Evolutionary conservation across 2,113 vertebrate genomes (phyloP).

Genomic region (Nipponia nippon): DNA sequence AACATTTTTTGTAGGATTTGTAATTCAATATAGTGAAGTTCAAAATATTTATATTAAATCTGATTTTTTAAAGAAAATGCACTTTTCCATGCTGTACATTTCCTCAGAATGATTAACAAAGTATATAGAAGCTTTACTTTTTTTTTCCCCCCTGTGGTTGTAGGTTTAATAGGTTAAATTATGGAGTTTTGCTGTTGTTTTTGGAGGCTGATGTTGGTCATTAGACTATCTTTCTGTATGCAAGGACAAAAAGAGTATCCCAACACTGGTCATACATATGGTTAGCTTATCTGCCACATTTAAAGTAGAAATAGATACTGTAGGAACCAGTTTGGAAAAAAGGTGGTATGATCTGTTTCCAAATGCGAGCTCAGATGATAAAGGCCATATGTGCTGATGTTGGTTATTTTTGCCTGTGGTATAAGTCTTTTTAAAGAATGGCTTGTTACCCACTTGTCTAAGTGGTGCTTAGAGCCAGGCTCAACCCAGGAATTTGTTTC

Average conservation of each 20-base stretch:
- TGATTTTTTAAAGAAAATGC: not conserved
- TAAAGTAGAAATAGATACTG: not conserved
- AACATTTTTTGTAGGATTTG: not conserved
- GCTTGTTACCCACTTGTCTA: not conserved
- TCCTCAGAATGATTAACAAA: not conserved
- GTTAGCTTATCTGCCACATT: slow-evolving; percentile 15
- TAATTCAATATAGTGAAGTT: not conserved
- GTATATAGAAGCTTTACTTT: not conserved
- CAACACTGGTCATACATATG: not conserved
- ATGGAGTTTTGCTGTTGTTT: not conserved
- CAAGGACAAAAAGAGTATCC: slow-evolving; percentile 5
- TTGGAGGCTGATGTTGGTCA: not conserved
- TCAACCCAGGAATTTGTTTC: not conserved
- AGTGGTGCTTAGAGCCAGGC: not conserved
- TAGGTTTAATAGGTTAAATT: slow-evolving; percentile 6
- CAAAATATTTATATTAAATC: not conserved
- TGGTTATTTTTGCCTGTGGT: not conserved
- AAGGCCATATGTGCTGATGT: not conserved
- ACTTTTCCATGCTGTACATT: not conserved
- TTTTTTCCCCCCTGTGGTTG: accelerated
- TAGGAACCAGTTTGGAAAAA: not conserved
- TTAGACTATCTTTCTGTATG: not conserved
- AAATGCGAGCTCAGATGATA: not conserved
- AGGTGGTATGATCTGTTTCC: not conserved
- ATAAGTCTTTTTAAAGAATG: not conserved